A percentile compares a stretch with the other conserved stretches of the same genome.
Evolutionary conservation across 2,888 invertebrate genomes (phyloP).

Genomic region (Limnephilus auricula): DNA sequence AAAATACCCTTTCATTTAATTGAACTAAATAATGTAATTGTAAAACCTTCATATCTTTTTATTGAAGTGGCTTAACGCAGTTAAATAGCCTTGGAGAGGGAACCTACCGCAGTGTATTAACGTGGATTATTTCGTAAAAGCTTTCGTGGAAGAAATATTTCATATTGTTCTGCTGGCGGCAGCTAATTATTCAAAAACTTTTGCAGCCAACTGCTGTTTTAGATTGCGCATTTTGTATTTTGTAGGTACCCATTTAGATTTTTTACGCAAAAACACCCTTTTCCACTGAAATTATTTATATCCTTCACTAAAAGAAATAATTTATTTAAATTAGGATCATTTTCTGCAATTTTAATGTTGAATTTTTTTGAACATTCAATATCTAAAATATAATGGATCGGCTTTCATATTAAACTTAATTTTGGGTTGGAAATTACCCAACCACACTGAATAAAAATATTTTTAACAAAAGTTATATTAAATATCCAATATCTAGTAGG

Average conservation of each 20-base stretch:
- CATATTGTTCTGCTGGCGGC: slow-evolving; percentile 34
- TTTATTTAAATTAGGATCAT: neutral
- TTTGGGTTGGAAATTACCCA: too few species aligned
- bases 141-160: slow-evolving; percentile 44
- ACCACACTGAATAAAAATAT: too few species aligned
- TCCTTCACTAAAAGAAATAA: neutral
- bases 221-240: slow-evolving; percentile 32
- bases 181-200: slow-evolving; percentile 50
- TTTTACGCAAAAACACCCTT: neutral
- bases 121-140: slow-evolving; percentile 22
- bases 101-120: slow-evolving; percentile 42
- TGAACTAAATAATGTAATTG: neutral
- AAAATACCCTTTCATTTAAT: slow-evolving; percentile 8
- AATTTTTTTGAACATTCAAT: neutral
- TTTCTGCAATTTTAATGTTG: neutral
- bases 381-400: too few species aligned
- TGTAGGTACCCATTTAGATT: neutral
- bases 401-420: too few species aligned
- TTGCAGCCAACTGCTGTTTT: slow-evolving; percentile 40
- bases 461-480: too few species aligned
- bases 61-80: neutral
- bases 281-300: neutral
- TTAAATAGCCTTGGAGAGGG: slow-evolving; percentile 16
- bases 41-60: neutral
- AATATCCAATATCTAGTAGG: too few species aligned